Conservation (phyloP, 2,888 invertebrate genomes). For the Sesia apiformis region DNA sequence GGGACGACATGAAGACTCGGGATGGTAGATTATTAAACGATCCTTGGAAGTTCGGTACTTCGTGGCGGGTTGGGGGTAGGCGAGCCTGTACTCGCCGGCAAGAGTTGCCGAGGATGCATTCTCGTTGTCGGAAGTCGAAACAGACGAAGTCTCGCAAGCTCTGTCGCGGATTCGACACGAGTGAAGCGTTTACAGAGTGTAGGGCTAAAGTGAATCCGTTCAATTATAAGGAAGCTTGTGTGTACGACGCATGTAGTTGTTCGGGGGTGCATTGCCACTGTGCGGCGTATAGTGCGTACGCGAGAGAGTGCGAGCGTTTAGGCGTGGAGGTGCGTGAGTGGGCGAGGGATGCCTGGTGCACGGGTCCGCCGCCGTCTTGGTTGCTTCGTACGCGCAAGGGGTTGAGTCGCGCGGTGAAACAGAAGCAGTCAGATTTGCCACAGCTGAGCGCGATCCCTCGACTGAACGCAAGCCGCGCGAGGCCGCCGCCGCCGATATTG, state of each 20-base stretch:
- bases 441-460: constrained; percentile 40
- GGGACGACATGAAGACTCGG: constrained; percentile 87
- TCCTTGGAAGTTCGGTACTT: constrained; percentile 83
- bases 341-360: constrained; percentile 81
- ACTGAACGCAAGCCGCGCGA: constrained; percentile 42
- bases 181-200: constrained; percentile 82
- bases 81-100: constrained; percentile 79
- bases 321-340: constrained; percentile 83
- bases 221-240: constrained; percentile 90
- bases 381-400: constrained; percentile 36
- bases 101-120: constrained; percentile 53
- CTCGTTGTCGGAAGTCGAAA: constrained; percentile 66
- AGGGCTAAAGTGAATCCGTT: constrained; percentile 84
- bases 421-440: constrained; percentile 26
- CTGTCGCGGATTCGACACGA: constrained; percentile 67
- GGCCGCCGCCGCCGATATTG: constrained; percentile 63
- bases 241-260: constrained; percentile 92
- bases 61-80: constrained; percentile 92
- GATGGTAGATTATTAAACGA: constrained; percentile 80
- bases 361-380: constrained; percentile 55
- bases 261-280: constrained; percentile 88
- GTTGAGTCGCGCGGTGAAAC: constrained; percentile 15
- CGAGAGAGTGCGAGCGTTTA: constrained; percentile 87
- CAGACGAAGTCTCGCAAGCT: constrained; percentile 55
- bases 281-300: constrained; percentile 91